Base-by-base conservation (phyloP, 2,113 vertebrate species). In the Panthera uncia region DNA sequence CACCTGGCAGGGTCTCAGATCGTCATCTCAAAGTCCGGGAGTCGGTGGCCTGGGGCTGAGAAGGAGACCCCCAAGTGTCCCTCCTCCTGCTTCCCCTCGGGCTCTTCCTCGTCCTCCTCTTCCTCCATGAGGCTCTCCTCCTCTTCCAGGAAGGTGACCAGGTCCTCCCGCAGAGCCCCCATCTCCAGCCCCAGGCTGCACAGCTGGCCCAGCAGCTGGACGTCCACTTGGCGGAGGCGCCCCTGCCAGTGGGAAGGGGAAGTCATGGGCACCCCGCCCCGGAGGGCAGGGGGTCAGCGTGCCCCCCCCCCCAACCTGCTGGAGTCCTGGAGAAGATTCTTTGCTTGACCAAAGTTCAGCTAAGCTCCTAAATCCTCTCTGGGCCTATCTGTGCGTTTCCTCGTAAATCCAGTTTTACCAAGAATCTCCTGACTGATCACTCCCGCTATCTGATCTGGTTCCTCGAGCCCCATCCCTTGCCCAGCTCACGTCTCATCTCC, bases 21-120 rank as follows among this genome's bases (percentile, higher is more conserved):
- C 0, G 95, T 98, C 90, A 98, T 98, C 81, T 98, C 98, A 82
- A 98, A 98, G 94, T 98, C 97, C 0, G 97, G 97, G 12, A 57
- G 65, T 14, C 55, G 25, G 36, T 15, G 25, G 50, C 38, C 7
- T 0, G 12, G 33, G 36, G 23, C 45, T 14, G 71, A 45, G 31
- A 10, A 13, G 7, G 73, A 69, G 76, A n/a, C 23, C 14, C 1
- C 71, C 27, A 6, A 11, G 4, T 5, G 68, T 16, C 13, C 88
- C 41, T 66, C 91, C 33, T 90, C 63, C 80, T 33, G 73, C 63
- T 80, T 52, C 69, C n/a, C 25, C 76, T 81, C 41, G 3, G 36
- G 38, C 15, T 92, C 84, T 63, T 65, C 65, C 2, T 93, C 80
- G 16, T 73, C 76, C 14, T 86, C 71, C 52, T 89, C 79, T 41